These are phyloP conservation scores for Busseola fusca DNA, from an alignment of 2,888 invertebrate species.

Conservation along the genomic window DNA sequence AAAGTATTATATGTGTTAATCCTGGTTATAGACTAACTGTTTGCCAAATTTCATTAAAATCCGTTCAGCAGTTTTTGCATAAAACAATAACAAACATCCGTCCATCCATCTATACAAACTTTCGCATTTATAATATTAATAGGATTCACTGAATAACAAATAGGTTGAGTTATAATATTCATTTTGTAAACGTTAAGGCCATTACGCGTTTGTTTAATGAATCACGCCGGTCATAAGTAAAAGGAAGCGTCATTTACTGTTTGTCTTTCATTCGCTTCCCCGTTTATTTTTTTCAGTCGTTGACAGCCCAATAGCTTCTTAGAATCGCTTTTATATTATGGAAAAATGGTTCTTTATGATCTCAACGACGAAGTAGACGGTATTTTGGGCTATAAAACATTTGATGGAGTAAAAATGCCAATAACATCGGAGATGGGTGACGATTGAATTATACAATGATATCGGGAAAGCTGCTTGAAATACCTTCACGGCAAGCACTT, in stretches of 20 bases:
- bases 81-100: no score
- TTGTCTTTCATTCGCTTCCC: slow-evolving; percentile 52
- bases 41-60: no score
- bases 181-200: slow-evolving; percentile 27
- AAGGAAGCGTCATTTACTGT: slow-evolving; percentile 51
- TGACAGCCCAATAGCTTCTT: slow-evolving; percentile 57
- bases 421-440: slow-evolving; percentile 37
- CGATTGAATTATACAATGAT: slow-evolving; percentile 44
- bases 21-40: no score
- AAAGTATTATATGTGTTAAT: no score
- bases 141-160: slow-evolving; percentile 1
- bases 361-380: slow-evolving; percentile 40
- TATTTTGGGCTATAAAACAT: slow-evolving; percentile 51
- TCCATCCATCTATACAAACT: no score
- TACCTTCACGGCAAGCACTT: slow-evolving; percentile 29
- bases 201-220: slow-evolving; percentile 41
- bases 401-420: slow-evolving; percentile 41
- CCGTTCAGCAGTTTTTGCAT: no score
- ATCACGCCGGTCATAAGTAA: slow-evolving; percentile 38
- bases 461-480: slow-evolving; percentile 33
- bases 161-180: not conserved
- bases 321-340: slow-evolving; percentile 46
- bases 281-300: slow-evolving; percentile 54
- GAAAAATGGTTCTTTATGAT: slow-evolving; percentile 55
- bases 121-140: no score